A percentile compares a stretch with the other conserved stretches of the same genome.
Evolutionary conservation across 2,113 vertebrate genomes (phyloP).

Genomic region (Petromus typicus): DNA sequence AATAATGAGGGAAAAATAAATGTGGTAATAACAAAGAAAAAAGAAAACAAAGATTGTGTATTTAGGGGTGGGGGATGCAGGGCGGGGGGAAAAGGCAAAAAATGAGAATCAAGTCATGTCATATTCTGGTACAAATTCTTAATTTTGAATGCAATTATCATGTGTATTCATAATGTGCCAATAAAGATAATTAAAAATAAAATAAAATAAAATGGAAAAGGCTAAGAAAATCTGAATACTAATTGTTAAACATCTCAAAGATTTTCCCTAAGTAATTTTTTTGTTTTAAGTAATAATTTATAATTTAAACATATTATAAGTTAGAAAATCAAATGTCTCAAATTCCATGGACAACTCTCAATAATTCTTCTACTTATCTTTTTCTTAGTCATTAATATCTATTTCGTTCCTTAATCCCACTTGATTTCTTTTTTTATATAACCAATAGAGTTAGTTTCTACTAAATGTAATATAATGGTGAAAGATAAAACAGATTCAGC

Average conservation of each 20-base stretch:
- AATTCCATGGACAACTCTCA: background rate
- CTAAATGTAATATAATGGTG: background rate
- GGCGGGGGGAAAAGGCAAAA: no score
- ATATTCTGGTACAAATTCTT: no score
- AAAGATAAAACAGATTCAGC: background rate
- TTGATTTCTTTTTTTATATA: background rate
- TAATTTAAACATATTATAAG: background rate
- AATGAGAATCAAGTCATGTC: no score
- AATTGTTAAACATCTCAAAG: constrained; percentile 2
- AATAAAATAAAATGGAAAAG: constrained; percentile 37
- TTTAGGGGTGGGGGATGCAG: no score
- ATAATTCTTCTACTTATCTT: background rate
- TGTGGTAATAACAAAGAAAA: no score
- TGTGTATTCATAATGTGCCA: no score
- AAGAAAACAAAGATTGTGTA: no score
- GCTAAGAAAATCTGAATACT: background rate
- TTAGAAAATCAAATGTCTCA: background rate
- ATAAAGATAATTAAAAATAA: no score
- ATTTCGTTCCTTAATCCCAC: background rate
- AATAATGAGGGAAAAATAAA: no score
- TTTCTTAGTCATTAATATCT: background rate
- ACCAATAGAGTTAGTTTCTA: background rate
- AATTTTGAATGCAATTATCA: no score
- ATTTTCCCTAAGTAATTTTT: background rate
- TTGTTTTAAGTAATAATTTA: background rate